A percentile compares a stretch with the other conserved stretches of the same genome.
Evolutionary conservation across 2,113 vertebrate genomes (phyloP).

Genomic region (Cryptomyrus ogoouensis): DNA sequence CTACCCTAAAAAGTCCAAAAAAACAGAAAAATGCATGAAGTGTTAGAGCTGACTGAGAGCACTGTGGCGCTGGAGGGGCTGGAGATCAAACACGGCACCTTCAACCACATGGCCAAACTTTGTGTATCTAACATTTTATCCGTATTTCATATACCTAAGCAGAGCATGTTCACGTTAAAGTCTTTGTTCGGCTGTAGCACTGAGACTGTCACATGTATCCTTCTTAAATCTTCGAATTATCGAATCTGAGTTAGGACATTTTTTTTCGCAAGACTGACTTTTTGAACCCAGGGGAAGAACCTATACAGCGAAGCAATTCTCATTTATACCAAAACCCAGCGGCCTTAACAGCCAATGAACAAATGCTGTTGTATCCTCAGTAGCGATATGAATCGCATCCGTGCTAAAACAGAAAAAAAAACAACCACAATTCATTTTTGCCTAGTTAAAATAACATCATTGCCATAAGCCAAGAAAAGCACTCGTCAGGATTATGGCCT

Average conservation of each 20-base stretch:
- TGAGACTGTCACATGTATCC: not conserved
- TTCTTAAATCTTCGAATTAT: not conserved
- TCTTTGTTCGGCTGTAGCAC: not conserved
- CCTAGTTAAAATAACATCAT: not conserved
- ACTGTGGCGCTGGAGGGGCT: not conserved
- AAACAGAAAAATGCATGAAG: not conserved
- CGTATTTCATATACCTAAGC: not conserved
- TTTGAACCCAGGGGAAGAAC: not conserved
- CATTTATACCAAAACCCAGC: not conserved
- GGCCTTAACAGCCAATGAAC: not conserved
- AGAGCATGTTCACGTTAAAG: not conserved
- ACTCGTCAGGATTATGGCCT: not conserved
- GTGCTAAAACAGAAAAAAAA: not conserved
- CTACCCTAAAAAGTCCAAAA: not conserved
- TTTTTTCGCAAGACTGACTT: not conserved
- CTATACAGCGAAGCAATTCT: not conserved
- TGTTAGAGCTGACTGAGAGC: not conserved
- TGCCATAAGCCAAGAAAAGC: slow-evolving; percentile 6
- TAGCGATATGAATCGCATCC: not conserved
- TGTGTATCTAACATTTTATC: not conserved
- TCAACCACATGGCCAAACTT: not conserved
- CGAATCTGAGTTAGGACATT: not conserved
- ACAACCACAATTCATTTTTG: not conserved
- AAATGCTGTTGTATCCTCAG: not conserved
- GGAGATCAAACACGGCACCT: not conserved